Percentiles rank a stretch among this genome's conserved stretches.
These are phyloP conservation scores for Drosophila obscura DNA, from an alignment of 1,140 invertebrate genomes.

Conservation along the genomic window DNA sequence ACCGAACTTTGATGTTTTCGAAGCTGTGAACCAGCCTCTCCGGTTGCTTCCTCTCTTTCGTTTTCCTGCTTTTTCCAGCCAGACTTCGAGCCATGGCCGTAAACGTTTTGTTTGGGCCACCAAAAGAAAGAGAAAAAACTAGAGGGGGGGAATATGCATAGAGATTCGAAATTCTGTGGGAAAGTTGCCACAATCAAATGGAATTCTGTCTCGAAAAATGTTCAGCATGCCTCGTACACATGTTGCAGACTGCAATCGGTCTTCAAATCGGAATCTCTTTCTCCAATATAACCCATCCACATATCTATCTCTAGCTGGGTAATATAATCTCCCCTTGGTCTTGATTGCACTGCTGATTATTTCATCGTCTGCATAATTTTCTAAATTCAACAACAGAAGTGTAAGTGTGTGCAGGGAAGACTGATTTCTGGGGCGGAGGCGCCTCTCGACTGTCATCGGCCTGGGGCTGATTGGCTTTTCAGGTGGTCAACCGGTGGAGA, in stretches of 20 bases:
- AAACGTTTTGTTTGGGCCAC: constrained; percentile 70
- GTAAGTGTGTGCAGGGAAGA: constrained; percentile 55
- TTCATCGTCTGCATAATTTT: constrained; percentile 78
- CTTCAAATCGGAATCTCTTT: constrained; percentile 45
- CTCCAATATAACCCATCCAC: not conserved
- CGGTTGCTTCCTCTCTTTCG: constrained; percentile 21
- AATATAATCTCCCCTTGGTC: constrained; percentile 59
- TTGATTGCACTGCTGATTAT: constrained; percentile 79
- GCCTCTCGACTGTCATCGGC: constrained; percentile 32
- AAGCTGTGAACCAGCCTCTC: constrained; percentile 65
- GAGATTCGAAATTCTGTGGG: constrained; percentile 68
- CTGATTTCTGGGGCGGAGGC: constrained; percentile 33
- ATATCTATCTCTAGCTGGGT: constrained; percentile 43
- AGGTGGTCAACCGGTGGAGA: constrained; percentile 21
- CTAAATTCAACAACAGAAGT: constrained; percentile 62
- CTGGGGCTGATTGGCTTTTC: constrained; percentile 64
- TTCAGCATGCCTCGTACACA: constrained; percentile 65
- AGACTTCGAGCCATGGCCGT: constrained; percentile 17
- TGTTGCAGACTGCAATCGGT: constrained; percentile 60
- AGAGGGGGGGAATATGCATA: not conserved
- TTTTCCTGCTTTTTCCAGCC: constrained; percentile 18
- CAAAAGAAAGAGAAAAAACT: not conserved
- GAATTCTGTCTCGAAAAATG: constrained; percentile 72
- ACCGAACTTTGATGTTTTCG: constrained; percentile 77
- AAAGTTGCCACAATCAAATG: constrained; percentile 78